A percentile compares a stretch with the other conserved stretches of the same genome.
phyloP scores from a whole-genome alignment of 2,888 invertebrate species.

The Habroteleia sp. region DNA sequence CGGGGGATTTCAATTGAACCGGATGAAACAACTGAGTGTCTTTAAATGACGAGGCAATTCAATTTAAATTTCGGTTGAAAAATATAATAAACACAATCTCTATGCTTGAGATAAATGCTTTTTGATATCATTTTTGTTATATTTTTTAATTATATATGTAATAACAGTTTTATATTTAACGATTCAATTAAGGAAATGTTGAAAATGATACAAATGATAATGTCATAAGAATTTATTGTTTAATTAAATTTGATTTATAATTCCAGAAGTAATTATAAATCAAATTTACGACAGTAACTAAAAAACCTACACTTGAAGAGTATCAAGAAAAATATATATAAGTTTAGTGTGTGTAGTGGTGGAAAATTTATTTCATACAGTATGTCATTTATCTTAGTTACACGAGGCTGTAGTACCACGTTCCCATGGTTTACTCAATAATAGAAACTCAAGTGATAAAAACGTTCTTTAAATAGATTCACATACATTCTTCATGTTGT shows the following conservation, averaged over 20 bases:
- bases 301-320: not conserved
- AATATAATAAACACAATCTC: no score
- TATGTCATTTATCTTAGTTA: constrained; percentile 25
- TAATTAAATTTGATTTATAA: no score
- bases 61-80: constrained; percentile 74
- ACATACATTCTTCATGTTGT: constrained; percentile 5
- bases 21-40: constrained; percentile 77
- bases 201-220: no score
- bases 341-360: no score
- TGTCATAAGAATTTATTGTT: no score
- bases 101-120: no score
- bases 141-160: no score
- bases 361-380: not conserved
- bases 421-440: constrained; percentile 27
- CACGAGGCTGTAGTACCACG: not conserved
- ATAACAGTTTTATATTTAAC: no score
- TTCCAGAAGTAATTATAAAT: no score
- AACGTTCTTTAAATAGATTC: constrained; percentile 18
- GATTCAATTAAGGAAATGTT: no score
- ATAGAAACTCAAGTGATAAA: constrained; percentile 17
- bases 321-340: not conserved
- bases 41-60: constrained; percentile 78
- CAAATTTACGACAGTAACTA: not conserved
- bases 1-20: constrained; percentile 77
- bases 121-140: no score